These are phyloP conservation scores for Smutsia gigantea DNA, from an alignment of 2,797 vertebrate species.

Conservation along the genomic window DNA sequence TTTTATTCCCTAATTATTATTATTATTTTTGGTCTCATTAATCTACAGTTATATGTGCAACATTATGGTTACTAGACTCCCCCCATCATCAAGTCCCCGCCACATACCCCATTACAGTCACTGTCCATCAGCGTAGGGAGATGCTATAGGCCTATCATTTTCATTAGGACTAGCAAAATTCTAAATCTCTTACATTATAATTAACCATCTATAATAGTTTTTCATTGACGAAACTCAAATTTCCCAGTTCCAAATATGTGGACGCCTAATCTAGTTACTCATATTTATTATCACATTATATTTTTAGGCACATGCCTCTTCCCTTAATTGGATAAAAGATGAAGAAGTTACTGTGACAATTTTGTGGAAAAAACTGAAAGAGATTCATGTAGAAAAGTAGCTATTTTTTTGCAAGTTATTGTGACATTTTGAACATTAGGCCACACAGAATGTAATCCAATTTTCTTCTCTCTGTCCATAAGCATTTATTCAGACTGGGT, in stretches of 20 bases:
- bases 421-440: background rate
- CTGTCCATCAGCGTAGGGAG: too few species aligned
- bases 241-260: background rate
- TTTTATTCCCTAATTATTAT: too few species aligned
- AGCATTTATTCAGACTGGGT: background rate
- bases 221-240: background rate
- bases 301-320: background rate
- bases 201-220: background rate
- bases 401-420: background rate
- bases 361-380: constrained; percentile 9
- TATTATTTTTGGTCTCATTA: too few species aligned
- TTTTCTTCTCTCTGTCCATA: background rate
- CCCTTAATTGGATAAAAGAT: background rate
- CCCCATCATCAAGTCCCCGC: too few species aligned
- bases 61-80: too few species aligned
- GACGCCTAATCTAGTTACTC: background rate
- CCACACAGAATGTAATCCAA: background rate
- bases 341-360: background rate
- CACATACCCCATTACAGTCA: too few species aligned
- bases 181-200: background rate
- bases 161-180: background rate
- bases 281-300: constrained; percentile 4
- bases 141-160: background rate
- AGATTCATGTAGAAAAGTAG: background rate
- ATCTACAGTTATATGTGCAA: too few species aligned